phyloP scores from a whole-genome alignment of 2,888 invertebrate genomes.

The Pimpla rufipes region DNA sequence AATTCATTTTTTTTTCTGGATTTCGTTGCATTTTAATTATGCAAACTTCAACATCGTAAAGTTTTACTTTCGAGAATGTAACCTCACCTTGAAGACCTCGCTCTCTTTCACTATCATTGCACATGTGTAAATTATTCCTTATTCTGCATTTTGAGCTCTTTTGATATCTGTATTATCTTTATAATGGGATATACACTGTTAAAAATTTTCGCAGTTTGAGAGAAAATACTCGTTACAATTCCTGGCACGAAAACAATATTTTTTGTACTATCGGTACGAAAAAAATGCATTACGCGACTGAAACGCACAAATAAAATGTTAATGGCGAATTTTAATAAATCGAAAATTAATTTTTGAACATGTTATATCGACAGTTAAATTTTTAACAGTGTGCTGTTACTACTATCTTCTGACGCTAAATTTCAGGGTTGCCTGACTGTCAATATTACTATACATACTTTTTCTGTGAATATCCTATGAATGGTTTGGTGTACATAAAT shows the following conservation, averaged over 20 bases:
- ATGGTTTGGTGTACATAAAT: constrained; percentile 51
- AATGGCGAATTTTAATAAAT: background rate
- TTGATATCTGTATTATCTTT: constrained; percentile 51
- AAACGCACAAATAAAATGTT: background rate
- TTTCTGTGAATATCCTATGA: constrained; percentile 58
- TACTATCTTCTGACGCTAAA: constrained; percentile 44
- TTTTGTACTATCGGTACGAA: background rate
- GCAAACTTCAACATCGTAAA: too few relatives aligned
- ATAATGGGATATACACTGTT: constrained; percentile 33
- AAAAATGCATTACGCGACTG: background rate
- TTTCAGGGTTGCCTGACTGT: constrained; percentile 70
- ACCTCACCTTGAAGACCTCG: constrained; percentile 29
- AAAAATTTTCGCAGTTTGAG: background rate
- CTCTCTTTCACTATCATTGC: constrained; percentile 59
- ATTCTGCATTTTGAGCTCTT: constrained; percentile 70
- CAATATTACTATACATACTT: constrained; percentile 35
- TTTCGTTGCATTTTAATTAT: too few relatives aligned
- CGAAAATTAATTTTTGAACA: background rate
- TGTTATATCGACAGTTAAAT: constrained; percentile 3
- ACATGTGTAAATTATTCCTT: constrained; percentile 65
- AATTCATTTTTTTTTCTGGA: too few relatives aligned
- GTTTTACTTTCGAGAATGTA: background rate
- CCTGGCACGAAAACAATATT: background rate
- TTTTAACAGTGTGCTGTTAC: constrained; percentile 26
- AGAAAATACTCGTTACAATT: too few relatives aligned